A percentile compares a stretch with the other conserved stretches of the same genome.
Evolutionary conservation across 2,888 invertebrate species (phyloP).

Genomic region (Acanthoscelides obtectus): DNA sequence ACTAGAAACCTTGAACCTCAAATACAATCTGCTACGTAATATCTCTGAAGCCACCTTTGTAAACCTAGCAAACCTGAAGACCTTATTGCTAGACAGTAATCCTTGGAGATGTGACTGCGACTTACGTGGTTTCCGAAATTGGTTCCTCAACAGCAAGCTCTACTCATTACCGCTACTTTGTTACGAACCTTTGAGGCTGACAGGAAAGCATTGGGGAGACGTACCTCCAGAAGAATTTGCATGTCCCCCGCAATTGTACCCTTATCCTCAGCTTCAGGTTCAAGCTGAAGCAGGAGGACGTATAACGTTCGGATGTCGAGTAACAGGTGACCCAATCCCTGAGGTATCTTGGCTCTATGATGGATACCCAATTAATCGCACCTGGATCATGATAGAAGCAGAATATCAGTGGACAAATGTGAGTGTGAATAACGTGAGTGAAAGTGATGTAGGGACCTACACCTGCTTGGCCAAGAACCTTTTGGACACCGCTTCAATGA

Average conservation of each 20-base stretch:
- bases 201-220: conserved; percentile 71
- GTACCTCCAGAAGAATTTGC: conserved; percentile 73
- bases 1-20: conserved; percentile 72
- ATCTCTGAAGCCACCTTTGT: conserved; percentile 63
- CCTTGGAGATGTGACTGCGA: conserved; percentile 90
- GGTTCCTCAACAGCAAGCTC: conserved; percentile 76
- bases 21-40: conserved; percentile 72
- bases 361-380: conserved; percentile 58
- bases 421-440: conserved; percentile 76
- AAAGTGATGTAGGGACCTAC: conserved; percentile 79
- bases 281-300: conserved; percentile 79
- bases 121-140: conserved; percentile 75
- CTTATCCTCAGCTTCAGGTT: conserved; percentile 39
- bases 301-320: conserved; percentile 75
- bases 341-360: conserved; percentile 79
- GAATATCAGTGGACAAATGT: conserved; percentile 70
- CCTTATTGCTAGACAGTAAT: conserved; percentile 76
- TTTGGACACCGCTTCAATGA: conserved; percentile 57
- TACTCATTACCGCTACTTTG: conserved; percentile 67
- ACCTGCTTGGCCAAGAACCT: conserved; percentile 73
- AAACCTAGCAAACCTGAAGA: conserved; percentile 73
- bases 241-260: conserved; percentile 68
- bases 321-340: conserved; percentile 79
- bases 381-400: conserved; percentile 48
- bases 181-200: conserved; percentile 64